A percentile compares a stretch with the other conserved stretches of the same genome.
Conservation (phyloP, 2,113 vertebrate species). For the Rhipidura dahli region DNA sequence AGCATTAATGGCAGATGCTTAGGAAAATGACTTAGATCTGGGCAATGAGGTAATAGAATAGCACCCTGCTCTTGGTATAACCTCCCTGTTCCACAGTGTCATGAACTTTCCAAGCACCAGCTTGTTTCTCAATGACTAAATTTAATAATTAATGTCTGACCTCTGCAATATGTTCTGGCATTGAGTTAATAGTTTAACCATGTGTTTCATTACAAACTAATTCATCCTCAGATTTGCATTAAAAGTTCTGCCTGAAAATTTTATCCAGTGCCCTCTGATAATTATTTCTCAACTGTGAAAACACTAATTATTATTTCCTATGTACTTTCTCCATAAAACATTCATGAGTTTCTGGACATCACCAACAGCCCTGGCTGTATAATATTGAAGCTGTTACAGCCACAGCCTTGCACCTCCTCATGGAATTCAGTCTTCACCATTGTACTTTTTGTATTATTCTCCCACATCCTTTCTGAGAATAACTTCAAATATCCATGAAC, state of each 20-base stretch:
- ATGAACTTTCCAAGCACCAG: not conserved
- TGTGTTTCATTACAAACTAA: not conserved
- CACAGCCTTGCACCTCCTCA: not conserved
- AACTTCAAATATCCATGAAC: not conserved
- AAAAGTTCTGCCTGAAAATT: not conserved
- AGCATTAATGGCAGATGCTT: not conserved
- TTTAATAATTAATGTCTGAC: constrained; percentile 18
- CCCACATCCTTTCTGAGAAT: not conserved
- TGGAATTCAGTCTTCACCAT: not conserved
- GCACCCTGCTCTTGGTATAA: not conserved
- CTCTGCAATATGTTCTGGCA: not conserved
- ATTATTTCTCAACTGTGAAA: not conserved
- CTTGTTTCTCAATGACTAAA: not conserved
- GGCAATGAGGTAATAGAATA: not conserved
- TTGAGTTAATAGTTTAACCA: not conserved
- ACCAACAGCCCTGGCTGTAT: not conserved
- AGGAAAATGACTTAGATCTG: not conserved
- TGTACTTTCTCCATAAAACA: not conserved
- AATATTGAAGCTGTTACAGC: not conserved
- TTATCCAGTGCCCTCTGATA: not conserved
- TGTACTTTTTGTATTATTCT: not conserved
- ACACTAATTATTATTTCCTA: not conserved
- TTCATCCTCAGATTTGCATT: not conserved
- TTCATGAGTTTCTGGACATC: not conserved
- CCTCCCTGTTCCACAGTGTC: not conserved